phyloP scores from a whole-genome alignment of 2,888 invertebrate genomes.

The Julus scanicus region DNA sequence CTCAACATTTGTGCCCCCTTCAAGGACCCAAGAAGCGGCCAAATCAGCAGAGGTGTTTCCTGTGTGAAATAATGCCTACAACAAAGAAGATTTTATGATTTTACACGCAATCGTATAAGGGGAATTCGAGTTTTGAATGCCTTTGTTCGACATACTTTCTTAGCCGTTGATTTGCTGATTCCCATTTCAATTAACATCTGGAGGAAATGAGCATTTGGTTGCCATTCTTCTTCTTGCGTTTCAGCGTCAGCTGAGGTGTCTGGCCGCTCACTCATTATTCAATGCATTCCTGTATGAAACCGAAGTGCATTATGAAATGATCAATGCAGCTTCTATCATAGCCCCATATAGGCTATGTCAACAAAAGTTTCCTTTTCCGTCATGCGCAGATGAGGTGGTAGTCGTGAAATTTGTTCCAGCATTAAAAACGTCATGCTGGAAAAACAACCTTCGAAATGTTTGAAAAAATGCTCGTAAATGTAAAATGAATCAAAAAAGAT shows the following conservation, averaged over 20 bases:
- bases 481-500: no score
- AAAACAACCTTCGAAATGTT: no score
- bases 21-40: constrained; percentile 71
- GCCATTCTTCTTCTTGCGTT: constrained; percentile 59
- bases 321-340: no score
- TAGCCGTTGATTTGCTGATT: constrained; percentile 67
- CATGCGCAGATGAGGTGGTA: no score
- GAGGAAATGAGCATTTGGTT: constrained; percentile 67
- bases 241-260: constrained; percentile 5
- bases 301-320: no score
- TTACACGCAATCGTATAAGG: no score
- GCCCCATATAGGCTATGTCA: no score
- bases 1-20: constrained; percentile 60
- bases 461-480: no score
- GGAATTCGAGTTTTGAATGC: no score
- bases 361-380: no score
- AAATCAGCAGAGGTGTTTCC: constrained; percentile 71
- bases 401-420: no score
- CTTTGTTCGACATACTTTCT: constrained; percentile 63
- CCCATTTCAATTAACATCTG: constrained; percentile 68
- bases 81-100: constrained; percentile 3
- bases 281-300: not conserved
- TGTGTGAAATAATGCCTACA: constrained; percentile 71
- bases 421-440: no score
- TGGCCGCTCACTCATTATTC: not conserved